phyloP scores from a whole-genome alignment of 2,888 invertebrate genomes.

The Hypercompe scribonia region DNA sequence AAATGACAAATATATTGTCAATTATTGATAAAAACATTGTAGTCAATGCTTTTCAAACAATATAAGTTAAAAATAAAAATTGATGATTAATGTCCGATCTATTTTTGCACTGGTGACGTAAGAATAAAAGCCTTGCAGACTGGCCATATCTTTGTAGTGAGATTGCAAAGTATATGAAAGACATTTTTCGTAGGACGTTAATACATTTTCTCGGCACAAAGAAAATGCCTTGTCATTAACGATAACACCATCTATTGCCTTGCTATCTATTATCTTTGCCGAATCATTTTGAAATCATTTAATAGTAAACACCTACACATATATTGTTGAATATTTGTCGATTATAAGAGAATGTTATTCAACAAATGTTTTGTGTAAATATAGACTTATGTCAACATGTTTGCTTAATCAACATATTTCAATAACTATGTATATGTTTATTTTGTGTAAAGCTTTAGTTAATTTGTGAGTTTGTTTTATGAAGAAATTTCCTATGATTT shows the following conservation, averaged over 20 bases:
- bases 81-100: not conserved
- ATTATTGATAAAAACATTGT: too few relatives aligned
- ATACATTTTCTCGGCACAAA: not conserved
- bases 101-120: not conserved
- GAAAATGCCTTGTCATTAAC: not conserved
- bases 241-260: not conserved
- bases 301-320: not conserved
- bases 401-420: too few relatives aligned
- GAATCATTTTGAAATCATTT: not conserved
- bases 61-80: not conserved
- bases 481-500: too few relatives aligned
- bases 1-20: too few relatives aligned
- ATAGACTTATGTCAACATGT: too few relatives aligned
- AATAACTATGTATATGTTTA: not conserved
- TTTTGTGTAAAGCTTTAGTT: not conserved
- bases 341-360: not conserved
- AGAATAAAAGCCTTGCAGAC: not conserved
- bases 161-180: not conserved
- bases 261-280: not conserved
- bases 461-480: too few relatives aligned
- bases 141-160: not conserved
- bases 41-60: too few relatives aligned
- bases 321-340: not conserved
- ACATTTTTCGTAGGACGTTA: not conserved
- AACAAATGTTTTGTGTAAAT: not conserved